These are phyloP conservation scores for Coelogynopora nodosa DNA, from an alignment of 2,888 invertebrate genomes.

Conservation along the genomic window DNA sequence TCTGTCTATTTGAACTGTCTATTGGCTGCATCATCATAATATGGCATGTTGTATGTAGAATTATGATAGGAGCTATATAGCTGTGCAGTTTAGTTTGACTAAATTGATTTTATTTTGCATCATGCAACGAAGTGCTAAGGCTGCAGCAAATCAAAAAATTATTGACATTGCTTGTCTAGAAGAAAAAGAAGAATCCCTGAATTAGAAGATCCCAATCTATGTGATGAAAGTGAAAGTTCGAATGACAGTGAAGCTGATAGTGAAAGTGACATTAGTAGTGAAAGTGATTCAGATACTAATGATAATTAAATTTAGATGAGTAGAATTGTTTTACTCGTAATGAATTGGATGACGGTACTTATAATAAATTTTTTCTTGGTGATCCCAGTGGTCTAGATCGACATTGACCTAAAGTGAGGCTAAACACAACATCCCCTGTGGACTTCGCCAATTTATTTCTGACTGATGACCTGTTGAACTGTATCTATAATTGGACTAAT, in stretches of 20 bases:
- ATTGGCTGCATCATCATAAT: too few relatives aligned
- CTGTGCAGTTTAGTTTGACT: too few relatives aligned
- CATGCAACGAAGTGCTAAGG: neutral
- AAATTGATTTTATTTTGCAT: too few relatives aligned
- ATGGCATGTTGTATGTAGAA: too few relatives aligned
- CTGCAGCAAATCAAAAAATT: neutral
- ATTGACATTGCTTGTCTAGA: neutral
- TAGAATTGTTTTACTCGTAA: neutral
- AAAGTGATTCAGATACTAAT: neutral
- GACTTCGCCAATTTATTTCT: neutral
- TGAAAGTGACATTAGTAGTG: neutral
- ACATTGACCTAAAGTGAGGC: neutral
- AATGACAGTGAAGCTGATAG: neutral
- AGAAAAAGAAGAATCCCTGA: neutral
- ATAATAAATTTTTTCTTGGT: neutral
- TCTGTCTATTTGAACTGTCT: too few relatives aligned
- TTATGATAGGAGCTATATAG: too few relatives aligned
- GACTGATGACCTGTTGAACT: neutral
- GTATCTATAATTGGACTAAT: conserved; percentile 5
- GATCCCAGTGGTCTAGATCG: neutral
- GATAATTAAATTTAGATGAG: neutral
- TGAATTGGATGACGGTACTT: neutral
- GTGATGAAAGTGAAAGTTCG: neutral
- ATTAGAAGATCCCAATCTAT: neutral
- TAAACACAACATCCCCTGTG: neutral